Evolutionary conservation across 2,113 vertebrate species (phyloP).

Genomic region (Sinocyclocheilus anshuiensis): DNA sequence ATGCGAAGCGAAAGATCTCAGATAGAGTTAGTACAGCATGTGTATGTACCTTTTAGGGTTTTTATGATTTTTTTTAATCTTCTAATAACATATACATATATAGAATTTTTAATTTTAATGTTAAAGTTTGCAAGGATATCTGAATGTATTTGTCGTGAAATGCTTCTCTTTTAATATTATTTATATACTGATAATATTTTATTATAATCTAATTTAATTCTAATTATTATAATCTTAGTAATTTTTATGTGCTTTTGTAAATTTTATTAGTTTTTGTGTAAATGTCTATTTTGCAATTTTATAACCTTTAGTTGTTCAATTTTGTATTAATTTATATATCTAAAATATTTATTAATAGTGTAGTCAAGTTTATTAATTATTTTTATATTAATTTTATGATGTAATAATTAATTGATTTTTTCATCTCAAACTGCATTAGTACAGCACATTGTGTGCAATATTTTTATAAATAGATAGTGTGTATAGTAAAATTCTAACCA

Average conservation of each 20-base stretch:
- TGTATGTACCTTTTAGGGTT: neutral
- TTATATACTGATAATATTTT: neutral
- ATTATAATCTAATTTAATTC: no score
- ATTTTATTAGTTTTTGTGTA: no score
- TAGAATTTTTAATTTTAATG: neutral
- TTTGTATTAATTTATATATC: neutral
- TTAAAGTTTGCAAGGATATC: neutral
- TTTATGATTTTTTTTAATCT: no score
- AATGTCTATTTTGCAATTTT: no score
- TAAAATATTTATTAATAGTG: no score
- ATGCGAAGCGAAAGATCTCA: neutral
- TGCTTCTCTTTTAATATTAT: neutral
- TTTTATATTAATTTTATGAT: no score
- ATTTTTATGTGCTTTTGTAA: no score
- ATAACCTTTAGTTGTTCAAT: neutral
- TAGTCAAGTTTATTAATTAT: no score
- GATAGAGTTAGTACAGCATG: neutral
- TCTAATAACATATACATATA: no score
- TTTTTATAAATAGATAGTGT: neutral
- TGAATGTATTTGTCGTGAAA: neutral
- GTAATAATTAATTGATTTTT: no score
- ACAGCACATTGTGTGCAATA: neutral
- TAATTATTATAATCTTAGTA: no score
- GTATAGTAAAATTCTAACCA: neutral
- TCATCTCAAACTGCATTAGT: neutral